These are phyloP conservation scores for Phaethornis superciliosus DNA, from an alignment of 2,113 vertebrate species.

Conservation along the genomic window DNA sequence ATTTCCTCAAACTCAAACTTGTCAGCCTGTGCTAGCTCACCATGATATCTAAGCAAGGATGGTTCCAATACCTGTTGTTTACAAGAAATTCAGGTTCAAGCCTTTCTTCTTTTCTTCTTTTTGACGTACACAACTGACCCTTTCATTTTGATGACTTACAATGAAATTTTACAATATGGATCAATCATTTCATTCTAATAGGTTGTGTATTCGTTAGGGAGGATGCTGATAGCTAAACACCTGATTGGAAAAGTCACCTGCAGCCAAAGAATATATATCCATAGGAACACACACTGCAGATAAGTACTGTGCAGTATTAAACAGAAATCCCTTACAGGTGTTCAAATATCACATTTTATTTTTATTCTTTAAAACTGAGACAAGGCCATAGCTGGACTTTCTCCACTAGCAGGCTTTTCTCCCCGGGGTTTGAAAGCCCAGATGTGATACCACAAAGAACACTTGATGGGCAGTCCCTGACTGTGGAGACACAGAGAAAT, in stretches of 20 bases:
- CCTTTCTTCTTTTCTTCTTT: neutral
- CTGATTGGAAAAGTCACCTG: neutral
- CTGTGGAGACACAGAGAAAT: neutral
- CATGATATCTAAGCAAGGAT: rapidly evolving
- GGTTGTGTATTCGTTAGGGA: neutral
- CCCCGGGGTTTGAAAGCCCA: neutral
- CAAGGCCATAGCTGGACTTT: neutral
- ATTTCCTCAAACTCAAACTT: neutral
- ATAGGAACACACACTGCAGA: rapidly evolving
- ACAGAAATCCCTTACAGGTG: rapidly evolving
- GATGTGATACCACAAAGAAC: neutral
- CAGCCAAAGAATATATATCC: neutral
- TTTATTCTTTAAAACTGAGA: neutral
- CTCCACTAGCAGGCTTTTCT: neutral
- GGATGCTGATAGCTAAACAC: neutral
- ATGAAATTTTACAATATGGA: neutral
- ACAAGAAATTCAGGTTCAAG: neutral
- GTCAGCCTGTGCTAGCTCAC: neutral
- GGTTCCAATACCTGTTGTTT: neutral
- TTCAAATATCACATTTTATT: neutral
- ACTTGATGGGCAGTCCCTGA: neutral
- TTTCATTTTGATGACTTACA: neutral
- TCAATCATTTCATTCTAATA: neutral
- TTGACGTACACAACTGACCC: neutral
- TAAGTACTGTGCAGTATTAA: neutral